These are phyloP conservation scores for Actias luna DNA, from an alignment of 2,888 invertebrate genomes.

Conservation along the genomic window DNA sequence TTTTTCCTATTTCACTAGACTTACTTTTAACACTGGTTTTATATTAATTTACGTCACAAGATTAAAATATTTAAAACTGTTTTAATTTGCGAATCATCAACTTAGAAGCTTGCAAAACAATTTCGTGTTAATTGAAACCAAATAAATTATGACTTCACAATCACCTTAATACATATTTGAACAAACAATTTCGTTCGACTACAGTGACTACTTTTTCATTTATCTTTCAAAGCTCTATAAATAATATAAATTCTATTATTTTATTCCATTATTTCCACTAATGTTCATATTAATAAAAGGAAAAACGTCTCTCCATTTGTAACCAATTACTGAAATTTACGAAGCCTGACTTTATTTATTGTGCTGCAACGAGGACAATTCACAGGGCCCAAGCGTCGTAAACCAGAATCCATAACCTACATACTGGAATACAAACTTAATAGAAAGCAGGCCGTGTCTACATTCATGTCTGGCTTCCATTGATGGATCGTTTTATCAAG, in stretches of 20 bases:
- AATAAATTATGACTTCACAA: too few relatives aligned
- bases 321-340: slow-evolving; percentile 4
- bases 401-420: slow-evolving; percentile 18
- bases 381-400: slow-evolving; percentile 16
- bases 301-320: not conserved
- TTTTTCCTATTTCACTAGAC: too few relatives aligned
- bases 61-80: too few relatives aligned
- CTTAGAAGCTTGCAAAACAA: too few relatives aligned
- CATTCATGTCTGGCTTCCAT: slow-evolving; percentile 1
- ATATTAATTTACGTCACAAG: too few relatives aligned
- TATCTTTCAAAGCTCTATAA: not conserved
- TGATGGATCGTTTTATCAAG: slow-evolving; percentile 4
- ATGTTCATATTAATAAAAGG: not conserved
- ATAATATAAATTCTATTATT: too few relatives aligned
- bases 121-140: too few relatives aligned
- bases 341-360: slow-evolving; percentile 18
- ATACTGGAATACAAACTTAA: not conserved
- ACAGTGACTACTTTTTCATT: too few relatives aligned
- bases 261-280: not conserved
- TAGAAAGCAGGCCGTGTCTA: not conserved
- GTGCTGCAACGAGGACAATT: not conserved
- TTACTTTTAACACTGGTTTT: too few relatives aligned
- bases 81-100: too few relatives aligned
- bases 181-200: too few relatives aligned
- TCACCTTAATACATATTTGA: not conserved